Percentiles rank a stretch among this genome's conserved stretches.
These are phyloP conservation scores for Arctopsyche grandis DNA, from an alignment of 1,140 invertebrate genomes.

Conservation along the genomic window DNA sequence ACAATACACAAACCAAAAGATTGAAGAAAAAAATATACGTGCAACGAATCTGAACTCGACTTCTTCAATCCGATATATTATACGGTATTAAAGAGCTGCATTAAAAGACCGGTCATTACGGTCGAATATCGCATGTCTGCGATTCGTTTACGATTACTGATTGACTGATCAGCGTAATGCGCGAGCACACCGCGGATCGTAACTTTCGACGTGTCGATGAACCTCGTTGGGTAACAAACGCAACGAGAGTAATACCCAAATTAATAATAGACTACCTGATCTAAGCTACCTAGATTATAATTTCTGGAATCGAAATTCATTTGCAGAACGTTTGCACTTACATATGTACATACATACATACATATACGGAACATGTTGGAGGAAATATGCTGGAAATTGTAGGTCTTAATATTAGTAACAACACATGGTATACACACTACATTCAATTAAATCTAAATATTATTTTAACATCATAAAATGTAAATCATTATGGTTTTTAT, in stretches of 20 bases:
- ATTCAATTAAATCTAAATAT: too few species aligned
- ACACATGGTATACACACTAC: too few species aligned
- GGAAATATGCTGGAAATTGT: background rate
- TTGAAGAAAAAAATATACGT: background rate
- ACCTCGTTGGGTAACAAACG: too few species aligned
- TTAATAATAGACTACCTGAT: too few species aligned
- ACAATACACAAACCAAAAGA: background rate
- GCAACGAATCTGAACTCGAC: background rate
- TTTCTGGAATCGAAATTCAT: too few species aligned
- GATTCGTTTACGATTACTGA: conserved; percentile 20
- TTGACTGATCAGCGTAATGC: conserved; percentile 12
- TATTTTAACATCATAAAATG: too few species aligned
- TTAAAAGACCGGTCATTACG: conserved; percentile 14
- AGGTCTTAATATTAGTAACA: too few species aligned
- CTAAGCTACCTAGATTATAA: too few species aligned
- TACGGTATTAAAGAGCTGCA: background rate
- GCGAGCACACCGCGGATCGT: background rate
- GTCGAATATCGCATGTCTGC: background rate
- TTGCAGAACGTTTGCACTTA: background rate
- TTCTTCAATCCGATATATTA: conserved; percentile 10
- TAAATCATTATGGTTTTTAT: too few species aligned
- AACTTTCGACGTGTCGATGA: background rate
- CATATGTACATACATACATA: background rate
- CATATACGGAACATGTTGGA: background rate
- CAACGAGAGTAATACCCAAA: too few species aligned